A percentile compares a stretch with the other conserved stretches of the same genome.
Conservation (phyloP, 2,797 vertebrate genomes). For the Danio albolineatus region DNA sequence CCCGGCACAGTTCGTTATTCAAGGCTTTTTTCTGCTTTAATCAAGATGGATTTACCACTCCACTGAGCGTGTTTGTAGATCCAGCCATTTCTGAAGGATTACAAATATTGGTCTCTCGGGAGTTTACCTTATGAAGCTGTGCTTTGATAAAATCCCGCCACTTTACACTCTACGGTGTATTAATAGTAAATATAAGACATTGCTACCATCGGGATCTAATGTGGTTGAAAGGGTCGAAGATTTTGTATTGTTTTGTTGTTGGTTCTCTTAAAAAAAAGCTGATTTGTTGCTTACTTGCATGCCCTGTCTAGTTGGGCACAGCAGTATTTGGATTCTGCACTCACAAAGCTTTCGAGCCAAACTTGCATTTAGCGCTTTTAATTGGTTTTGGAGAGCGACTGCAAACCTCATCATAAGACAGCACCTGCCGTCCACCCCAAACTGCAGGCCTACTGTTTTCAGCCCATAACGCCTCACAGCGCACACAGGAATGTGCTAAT, state of each 20-base stretch:
- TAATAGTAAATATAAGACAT: neutral
- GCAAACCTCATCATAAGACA: slow-evolving; percentile 71
- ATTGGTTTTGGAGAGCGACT: slow-evolving; percentile 78
- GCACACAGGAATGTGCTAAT: slow-evolving; percentile 38
- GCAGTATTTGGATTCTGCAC: slow-evolving; percentile 77
- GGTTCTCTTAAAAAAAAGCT: slow-evolving; percentile 61
- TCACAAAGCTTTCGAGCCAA: slow-evolving; percentile 68
- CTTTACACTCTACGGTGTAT: neutral
- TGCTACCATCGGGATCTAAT: neutral
- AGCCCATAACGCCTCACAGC: slow-evolving; percentile 1
- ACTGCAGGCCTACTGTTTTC: slow-evolving; percentile 36
- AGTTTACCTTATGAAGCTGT: slow-evolving; percentile 10
- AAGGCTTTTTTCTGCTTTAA: slow-evolving; percentile 76
- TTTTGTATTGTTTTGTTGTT: neutral
- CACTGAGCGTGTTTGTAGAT: slow-evolving; percentile 68
- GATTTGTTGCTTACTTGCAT: slow-evolving; percentile 68
- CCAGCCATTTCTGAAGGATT: slow-evolving; percentile 64
- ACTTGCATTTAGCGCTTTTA: slow-evolving; percentile 77
- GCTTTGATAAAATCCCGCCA: neutral
- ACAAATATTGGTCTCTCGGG: slow-evolving; percentile 52
- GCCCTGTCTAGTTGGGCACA: slow-evolving; percentile 78
- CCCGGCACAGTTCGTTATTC: slow-evolving; percentile 70
- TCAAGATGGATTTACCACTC: slow-evolving; percentile 81
- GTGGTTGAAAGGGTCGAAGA: neutral
- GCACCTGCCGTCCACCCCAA: slow-evolving; percentile 65